Percentiles rank a stretch among this genome's conserved stretches.
Conservation (phyloP, 2,888 invertebrate genomes). For the Drosophila histrio region DNA sequence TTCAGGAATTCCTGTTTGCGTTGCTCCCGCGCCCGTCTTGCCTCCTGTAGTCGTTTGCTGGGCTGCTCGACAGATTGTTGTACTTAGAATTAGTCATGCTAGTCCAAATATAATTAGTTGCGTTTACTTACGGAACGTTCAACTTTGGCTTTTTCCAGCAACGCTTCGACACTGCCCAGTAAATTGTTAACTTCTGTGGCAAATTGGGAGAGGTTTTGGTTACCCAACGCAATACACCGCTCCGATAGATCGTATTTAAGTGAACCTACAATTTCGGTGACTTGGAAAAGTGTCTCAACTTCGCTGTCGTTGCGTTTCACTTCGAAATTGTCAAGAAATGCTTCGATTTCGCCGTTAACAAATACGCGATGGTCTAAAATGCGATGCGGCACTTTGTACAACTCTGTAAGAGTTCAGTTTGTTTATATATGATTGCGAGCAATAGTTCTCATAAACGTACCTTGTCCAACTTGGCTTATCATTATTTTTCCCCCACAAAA, state of each 20-base stretch:
- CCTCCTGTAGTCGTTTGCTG: constrained; percentile 46
- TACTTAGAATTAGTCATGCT: not conserved
- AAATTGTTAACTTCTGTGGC: constrained; percentile 56
- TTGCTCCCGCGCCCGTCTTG: constrained; percentile 85
- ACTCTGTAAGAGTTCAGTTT: constrained; percentile 86
- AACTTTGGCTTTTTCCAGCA: constrained; percentile 59
- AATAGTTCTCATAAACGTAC: constrained; percentile 28
- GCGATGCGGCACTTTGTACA: constrained; percentile 92
- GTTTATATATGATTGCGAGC: not conserved
- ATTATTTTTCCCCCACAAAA: constrained; percentile 57
- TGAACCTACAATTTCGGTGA: constrained; percentile 91
- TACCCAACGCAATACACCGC: constrained; percentile 87
- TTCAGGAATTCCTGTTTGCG: constrained; percentile 91
- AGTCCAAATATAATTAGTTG: not conserved
- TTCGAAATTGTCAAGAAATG: constrained; percentile 93
- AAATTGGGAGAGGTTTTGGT: constrained; percentile 58
- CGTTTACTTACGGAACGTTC: constrained; percentile 49
- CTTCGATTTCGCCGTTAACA: constrained; percentile 93
- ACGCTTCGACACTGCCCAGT: constrained; percentile 51
- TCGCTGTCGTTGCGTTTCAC: constrained; percentile 91
- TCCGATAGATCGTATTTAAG: constrained; percentile 90
- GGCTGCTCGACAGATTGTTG: constrained; percentile 38
- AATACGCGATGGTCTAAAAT: constrained; percentile 95
- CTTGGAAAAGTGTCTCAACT: constrained; percentile 90
- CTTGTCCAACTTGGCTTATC: constrained; percentile 70